Evolutionary conservation across 2,888 invertebrate species (phyloP), one percentile per base, ranked within the genome.

Genomic region (Lucinisca nassula): DNA sequence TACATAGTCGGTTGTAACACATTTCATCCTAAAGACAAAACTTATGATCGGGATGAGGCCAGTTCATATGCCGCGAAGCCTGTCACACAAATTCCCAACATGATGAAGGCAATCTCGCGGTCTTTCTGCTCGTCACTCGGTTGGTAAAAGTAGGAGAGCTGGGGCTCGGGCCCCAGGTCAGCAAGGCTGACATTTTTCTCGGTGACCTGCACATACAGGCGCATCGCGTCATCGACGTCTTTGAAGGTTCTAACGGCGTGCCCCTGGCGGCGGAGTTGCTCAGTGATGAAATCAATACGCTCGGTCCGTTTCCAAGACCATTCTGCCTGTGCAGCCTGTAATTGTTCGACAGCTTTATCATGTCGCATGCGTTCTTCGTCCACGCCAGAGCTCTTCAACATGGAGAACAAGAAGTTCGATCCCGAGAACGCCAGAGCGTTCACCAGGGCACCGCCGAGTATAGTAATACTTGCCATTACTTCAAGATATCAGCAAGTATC

Each of bases 211-310:
- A 8, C 27, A 27, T 61, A 61, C 27, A 27, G 10, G 27, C 76
- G 80, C 82, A 85, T 83, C 30, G 85, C 75, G 38, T 82, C 76
- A 40, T 85, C 85, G 51, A 85, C 82, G 58, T 88, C 83, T 45
- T 78, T 55, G 72, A 85, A 85, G 51, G 83, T 88, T 37, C 78
- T 61, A 51, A 70, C 76, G 21, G 80, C 83, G 61, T 89, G 89
- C 27, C 67, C 45, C 76, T 89, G 84, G 21, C 81, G 72, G 37
- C 72, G 76, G 49, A 89, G 45, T 76, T 82, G 78, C 49, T 86
- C 79, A 79, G 77, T 85, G 21, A 85, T 80, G 37, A 76, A 88
- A 75, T 85, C 85, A n/a, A 82, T 74, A 35, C 82, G 49, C 55
- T 88, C 80, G 30, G 80, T 87, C 76, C 80, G 32, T 79, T 76